Conservation (phyloP, 2,888 invertebrate species). For the Morpho helenor region DNA sequence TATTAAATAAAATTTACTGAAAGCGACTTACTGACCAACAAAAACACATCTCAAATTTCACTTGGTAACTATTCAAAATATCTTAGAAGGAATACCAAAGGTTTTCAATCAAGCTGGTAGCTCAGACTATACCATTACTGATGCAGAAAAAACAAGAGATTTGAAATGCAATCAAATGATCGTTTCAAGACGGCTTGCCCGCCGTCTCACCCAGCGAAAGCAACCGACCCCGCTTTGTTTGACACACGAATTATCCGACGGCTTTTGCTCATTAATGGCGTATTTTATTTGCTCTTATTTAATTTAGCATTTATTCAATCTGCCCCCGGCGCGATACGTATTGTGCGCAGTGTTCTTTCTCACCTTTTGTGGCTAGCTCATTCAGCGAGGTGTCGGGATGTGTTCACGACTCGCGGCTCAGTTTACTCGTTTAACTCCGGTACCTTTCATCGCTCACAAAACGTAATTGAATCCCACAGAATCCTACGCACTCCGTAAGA, state of each 20-base stretch:
- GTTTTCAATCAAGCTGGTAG: constrained; percentile 9
- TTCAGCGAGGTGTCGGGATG: constrained; percentile 79
- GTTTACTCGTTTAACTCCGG: constrained; percentile 71
- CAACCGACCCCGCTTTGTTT: constrained; percentile 47
- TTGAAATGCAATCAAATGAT: constrained; percentile 50
- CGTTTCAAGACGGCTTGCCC: constrained; percentile 39
- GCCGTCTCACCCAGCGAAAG: constrained; percentile 40
- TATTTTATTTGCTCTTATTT: constrained; percentile 78
- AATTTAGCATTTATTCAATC: constrained; percentile 80
- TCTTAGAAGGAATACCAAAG: constrained; percentile 6
- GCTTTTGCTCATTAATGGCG: constrained; percentile 66
- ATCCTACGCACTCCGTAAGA: constrained; percentile 76
- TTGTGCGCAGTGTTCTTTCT: constrained; percentile 52
- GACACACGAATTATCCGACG: constrained; percentile 61
- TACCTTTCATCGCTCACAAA: constrained; percentile 76
- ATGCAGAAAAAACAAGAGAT: constrained; percentile 36
- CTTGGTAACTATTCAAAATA: constrained; percentile 1
- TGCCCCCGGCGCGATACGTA: constrained; percentile 65
- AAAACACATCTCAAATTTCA: constrained; percentile 5
- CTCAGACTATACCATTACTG: constrained; percentile 18
- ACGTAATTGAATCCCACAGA: constrained; percentile 79
- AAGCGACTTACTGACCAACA: too few species aligned
- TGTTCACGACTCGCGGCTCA: constrained; percentile 67
- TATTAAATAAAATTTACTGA: too few species aligned
- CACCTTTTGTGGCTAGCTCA: constrained; percentile 77